Conservation (phyloP, 2,113 vertebrate genomes). For the Notechis scutatus region DNA sequence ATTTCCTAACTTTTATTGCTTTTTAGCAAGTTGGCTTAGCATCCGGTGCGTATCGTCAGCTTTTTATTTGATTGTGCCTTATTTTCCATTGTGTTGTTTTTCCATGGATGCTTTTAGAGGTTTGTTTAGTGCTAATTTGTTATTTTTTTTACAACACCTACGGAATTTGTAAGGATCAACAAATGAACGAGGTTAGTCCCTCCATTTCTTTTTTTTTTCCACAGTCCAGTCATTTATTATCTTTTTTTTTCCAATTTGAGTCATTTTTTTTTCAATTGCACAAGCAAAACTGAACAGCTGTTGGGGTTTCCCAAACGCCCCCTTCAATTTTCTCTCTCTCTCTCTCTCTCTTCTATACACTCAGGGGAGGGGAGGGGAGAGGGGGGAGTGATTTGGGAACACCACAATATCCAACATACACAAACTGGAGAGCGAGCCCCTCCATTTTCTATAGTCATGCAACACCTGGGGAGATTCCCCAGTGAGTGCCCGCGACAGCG, state of each 20-base stretch:
- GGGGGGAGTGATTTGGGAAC: too few relatives aligned
- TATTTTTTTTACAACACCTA: neutral
- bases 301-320: too few relatives aligned
- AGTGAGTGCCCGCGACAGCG: neutral
- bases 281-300: too few relatives aligned
- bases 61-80: neutral
- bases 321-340: too few relatives aligned
- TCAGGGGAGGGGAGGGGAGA: too few relatives aligned
- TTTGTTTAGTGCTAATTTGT: neutral
- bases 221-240: too few relatives aligned
- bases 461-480: neutral
- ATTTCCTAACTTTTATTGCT: neutral
- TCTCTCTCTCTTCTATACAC: too few relatives aligned
- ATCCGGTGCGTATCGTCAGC: neutral
- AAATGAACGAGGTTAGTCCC: neutral
- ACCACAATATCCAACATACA: too few relatives aligned
- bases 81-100: neutral
- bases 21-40: neutral
- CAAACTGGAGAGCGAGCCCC: too few relatives aligned
- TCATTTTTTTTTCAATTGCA: too few relatives aligned
- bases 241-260: too few relatives aligned
- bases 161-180: neutral
- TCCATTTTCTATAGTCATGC: neutral
- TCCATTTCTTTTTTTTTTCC: neutral
- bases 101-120: neutral